Conservation (phyloP, 2,888 invertebrate genomes). For the Copidosoma aretas region DNA sequence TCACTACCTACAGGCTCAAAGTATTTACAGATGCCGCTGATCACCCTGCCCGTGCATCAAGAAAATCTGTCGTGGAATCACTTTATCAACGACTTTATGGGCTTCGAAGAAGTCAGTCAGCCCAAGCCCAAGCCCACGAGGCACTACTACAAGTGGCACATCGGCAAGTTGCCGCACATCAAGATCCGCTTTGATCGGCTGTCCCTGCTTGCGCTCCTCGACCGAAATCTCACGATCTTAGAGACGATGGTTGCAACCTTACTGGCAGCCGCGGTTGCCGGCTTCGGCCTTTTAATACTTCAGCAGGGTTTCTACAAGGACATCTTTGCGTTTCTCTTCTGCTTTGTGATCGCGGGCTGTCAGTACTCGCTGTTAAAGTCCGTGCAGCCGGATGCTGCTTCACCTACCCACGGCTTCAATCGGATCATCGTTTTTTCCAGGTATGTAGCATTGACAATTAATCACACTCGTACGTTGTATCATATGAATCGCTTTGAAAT, state of each 20-base stretch:
- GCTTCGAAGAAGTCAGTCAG: slow-evolving; percentile 66
- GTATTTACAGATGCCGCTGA: slow-evolving; percentile 42
- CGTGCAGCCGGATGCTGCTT: slow-evolving; percentile 98
- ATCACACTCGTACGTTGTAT: neutral
- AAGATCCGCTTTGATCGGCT: slow-evolving; percentile 93
- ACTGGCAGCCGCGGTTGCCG: slow-evolving; percentile 83
- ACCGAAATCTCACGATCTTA: slow-evolving; percentile 84
- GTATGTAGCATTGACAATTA: slow-evolving; percentile 3
- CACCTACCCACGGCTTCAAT: slow-evolving; percentile 98
- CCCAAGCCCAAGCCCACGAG: slow-evolving; percentile 64
- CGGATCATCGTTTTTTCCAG: slow-evolving; percentile 88
- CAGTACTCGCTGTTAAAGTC: slow-evolving; percentile 97
- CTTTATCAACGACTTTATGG: slow-evolving; percentile 64
- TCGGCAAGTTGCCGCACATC: slow-evolving; percentile 65
- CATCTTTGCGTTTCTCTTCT: slow-evolving; percentile 91
- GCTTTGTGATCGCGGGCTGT: slow-evolving; percentile 96
- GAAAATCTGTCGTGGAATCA: slow-evolving; percentile 65
- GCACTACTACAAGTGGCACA: slow-evolving; percentile 78
- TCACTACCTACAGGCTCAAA: neutral
- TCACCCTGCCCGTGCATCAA: slow-evolving; percentile 65
- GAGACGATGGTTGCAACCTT: slow-evolving; percentile 84
- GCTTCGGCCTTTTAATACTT: slow-evolving; percentile 83
- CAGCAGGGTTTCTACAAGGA: slow-evolving; percentile 89
- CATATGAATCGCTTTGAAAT: neutral
- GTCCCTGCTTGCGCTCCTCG: slow-evolving; percentile 89